phyloP scores from a whole-genome alignment of 2,113 vertebrate genomes.

The Spilogale gracilis region DNA sequence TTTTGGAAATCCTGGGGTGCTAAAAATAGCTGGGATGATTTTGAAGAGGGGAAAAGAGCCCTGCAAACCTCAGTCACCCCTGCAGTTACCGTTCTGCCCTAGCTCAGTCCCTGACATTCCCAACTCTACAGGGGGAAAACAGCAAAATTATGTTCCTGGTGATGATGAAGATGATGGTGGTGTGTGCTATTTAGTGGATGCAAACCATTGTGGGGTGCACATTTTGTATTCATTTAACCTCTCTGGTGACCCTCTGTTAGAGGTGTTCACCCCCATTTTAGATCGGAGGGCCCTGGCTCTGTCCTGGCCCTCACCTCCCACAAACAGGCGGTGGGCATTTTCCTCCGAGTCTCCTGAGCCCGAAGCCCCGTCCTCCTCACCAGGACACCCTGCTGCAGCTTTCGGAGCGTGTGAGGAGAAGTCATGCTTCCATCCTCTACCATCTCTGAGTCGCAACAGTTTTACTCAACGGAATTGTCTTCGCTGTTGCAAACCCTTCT shows the following conservation, averaged over 20 bases:
- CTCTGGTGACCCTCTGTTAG: background rate
- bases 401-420: background rate
- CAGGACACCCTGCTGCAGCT: background rate
- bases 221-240: background rate
- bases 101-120: background rate
- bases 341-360: background rate
- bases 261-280: background rate
- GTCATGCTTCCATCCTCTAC: fast-evolving
- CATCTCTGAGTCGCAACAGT: background rate
- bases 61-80: background rate
- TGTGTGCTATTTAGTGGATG: background rate
- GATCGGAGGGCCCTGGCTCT: background rate
- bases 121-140: background rate
- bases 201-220: background rate
- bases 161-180: background rate
- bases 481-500: background rate
- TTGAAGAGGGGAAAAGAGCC: background rate
- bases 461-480: background rate
- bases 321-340: background rate
- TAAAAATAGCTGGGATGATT: constrained; percentile 58
- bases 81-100: background rate
- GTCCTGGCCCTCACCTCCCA: background rate
- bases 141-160: background rate
- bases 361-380: background rate
- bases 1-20: constrained; percentile 29